Base-by-base conservation (phyloP, 2,797 vertebrate genomes). In the Chiloscyllium punctatum region DNA sequence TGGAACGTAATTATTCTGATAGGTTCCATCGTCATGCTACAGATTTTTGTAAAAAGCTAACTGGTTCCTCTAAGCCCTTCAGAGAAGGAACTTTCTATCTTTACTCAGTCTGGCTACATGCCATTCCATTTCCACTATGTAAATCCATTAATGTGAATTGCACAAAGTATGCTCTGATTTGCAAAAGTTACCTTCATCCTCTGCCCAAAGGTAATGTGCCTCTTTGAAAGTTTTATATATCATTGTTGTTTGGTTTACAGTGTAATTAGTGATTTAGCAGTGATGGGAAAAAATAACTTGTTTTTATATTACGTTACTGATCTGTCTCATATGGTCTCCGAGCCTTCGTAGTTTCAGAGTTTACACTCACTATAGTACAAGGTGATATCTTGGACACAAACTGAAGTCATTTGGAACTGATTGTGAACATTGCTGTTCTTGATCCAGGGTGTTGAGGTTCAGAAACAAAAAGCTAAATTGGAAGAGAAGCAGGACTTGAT, bases 401-500 rank as follows among this genome's bases (percentile, higher is more conserved):
- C 7, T 53, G 27, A 48, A 37, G 53, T 13, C 18, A 18, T 51
- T 6, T 71, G 92, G 42, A 95, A 42, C 90, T 33, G 30, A 95
- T 57, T 72, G 27, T 18, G 37, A 74, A 72, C 42, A 18, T 95
- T 33, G 16, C 48, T 94, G 48, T 71, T 95, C 18, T 95, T 77
- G 51, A 95, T 57, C 27, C 91, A 99, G 98, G 97, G 97, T 2
- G 82, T 94, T 71, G 98, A 98, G 96, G 98, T 98, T 96, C 97
- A 98, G 96, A 96, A 95, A 30, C 96, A 92, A 91, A 96, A 48
- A 95, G 96, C 57, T 13, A 98, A 98, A 4, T 95, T 96, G 66
- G 96, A 97, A 91, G 98, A 98, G 37, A 97, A 96, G 90, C 95
- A 88, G 92, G 97, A 96, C 95, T 96, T 99, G 53, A 96, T 97